Base-by-base conservation (phyloP, 2,888 invertebrate species). In the Xiphydria camelus region DNA sequence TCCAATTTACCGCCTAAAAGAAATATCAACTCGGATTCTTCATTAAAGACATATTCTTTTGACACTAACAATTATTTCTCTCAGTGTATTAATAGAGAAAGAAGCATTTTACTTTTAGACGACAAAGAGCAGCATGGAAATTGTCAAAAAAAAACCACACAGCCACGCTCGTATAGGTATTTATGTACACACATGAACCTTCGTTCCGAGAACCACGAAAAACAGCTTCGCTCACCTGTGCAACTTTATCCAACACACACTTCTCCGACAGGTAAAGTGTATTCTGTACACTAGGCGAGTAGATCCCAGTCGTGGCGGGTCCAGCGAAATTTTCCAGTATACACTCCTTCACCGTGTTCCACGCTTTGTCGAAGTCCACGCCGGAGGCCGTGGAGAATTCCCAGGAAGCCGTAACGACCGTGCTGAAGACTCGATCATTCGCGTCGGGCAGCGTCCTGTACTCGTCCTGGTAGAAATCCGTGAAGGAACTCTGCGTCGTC, bases 401-500 rank as follows among this genome's bases (percentile, higher is more conserved):
- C 90, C 91, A 91, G 22, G 82, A 81, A 3, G 88, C 86, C 51
- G 85, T 83, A 2, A 90, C 88, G 6, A 87, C 79, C 0, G 90
- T 91, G 73, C 89, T 88, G 68, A 88, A 87, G 60, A 90, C 84
- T 53, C 91, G 81, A 69, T 91, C 90, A 32, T 85, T 82, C 26
- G 84, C 82, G 73, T 90, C 89, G 0, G 87, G 82, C 14, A 90
- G 76, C 0, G 88, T 87, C 18, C 89, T 83, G 71, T 85, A 91
- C 61, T 88, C 89, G 64, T 90, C 90, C 66, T 85, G 82, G 15
- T 89, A 83, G 64, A 91, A 91, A 71, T 89, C 87, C 2, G 83
- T 85, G 66, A 91, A 91, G 0, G 88, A 83, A 0, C 90, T 90
- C 67, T 90, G 87, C 0, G 90, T 90, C 0, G 90, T 90, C 74